Percentiles rank a stretch among this genome's conserved stretches.
Evolutionary conservation across 2,113 vertebrate species (phyloP).

Genomic region (Dasyprocta punctata): DNA sequence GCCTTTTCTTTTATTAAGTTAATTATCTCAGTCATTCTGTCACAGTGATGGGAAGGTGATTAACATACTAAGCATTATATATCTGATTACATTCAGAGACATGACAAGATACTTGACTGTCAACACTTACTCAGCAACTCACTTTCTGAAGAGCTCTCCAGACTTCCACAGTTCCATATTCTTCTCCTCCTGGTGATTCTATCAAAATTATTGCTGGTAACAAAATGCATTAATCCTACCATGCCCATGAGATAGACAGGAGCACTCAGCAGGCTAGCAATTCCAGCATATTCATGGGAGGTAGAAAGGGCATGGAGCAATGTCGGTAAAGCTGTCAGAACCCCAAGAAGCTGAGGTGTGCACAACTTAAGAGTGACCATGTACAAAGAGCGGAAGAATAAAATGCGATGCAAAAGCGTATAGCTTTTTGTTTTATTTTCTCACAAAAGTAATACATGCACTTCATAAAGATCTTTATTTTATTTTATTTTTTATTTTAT

Average conservation of each 20-base stretch:
- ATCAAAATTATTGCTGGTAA: background rate
- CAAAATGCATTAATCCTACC: background rate
- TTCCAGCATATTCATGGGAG: background rate
- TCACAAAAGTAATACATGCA: background rate
- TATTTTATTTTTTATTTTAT: too few species aligned
- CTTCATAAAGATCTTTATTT: background rate
- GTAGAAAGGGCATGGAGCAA: background rate
- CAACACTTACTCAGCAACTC: background rate
- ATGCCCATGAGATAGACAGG: background rate
- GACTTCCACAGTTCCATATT: background rate
- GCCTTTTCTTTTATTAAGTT: background rate
- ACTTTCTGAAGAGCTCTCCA: background rate
- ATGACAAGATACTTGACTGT: background rate
- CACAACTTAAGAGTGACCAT: background rate
- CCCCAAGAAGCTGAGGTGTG: background rate
- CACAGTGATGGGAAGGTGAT: background rate
- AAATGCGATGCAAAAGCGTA: background rate
- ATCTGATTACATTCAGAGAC: background rate
- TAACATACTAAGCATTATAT: too few species aligned
- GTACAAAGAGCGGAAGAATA: background rate
- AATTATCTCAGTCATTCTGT: background rate
- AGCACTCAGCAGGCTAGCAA: background rate
- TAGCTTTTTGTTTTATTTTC: background rate
- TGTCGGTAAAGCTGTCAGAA: background rate
- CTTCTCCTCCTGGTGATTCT: background rate